A percentile compares a stretch with the other conserved stretches of the same genome.
These are phyloP conservation scores for Halictus rubicundus DNA, from an alignment of 1,140 invertebrate species.

Conservation along the genomic window DNA sequence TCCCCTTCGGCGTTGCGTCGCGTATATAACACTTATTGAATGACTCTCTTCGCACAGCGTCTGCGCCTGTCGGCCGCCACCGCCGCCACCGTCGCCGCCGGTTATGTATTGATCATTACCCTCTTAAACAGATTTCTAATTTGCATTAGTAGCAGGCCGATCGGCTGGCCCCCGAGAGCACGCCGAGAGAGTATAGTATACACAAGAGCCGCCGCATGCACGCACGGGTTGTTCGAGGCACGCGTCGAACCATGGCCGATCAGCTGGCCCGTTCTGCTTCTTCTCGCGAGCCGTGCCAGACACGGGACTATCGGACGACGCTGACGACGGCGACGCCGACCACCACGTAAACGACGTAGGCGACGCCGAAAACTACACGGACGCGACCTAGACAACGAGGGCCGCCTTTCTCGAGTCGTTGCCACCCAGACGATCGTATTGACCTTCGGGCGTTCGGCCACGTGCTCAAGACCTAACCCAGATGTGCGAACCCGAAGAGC, in stretches of 20 bases:
- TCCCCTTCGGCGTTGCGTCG: constrained; percentile 54
- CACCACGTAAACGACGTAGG: not conserved
- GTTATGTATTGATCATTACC: constrained; percentile 80
- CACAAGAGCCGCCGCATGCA: constrained; percentile 52
- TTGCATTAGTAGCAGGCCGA: constrained; percentile 73
- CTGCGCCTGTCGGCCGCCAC: constrained; percentile 58
- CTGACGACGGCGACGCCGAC: constrained; percentile 15
- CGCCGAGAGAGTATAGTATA: constrained; percentile 25
- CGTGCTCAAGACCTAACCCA: constrained; percentile 1
- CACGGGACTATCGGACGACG: not conserved
- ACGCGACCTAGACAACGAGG: not conserved
- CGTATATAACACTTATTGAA: constrained; percentile 73
- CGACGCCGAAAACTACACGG: not conserved
- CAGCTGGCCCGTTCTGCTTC: constrained; percentile 37
- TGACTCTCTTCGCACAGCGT: constrained; percentile 66
- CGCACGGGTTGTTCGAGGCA: constrained; percentile 33
- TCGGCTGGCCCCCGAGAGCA: constrained; percentile 46
- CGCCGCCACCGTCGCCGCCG: constrained; percentile 48
- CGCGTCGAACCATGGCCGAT: constrained; percentile 37
- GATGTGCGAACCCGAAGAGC: not conserved
- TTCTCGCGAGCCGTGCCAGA: not conserved
- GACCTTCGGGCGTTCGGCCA: constrained; percentile 27
- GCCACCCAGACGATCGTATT: constrained; percentile 6
- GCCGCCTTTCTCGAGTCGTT: not conserved
- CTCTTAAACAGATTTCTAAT: constrained; percentile 79